Evolutionary conservation across 2,888 invertebrate species (phyloP).

Genomic region (Metacarcinus magister): DNA sequence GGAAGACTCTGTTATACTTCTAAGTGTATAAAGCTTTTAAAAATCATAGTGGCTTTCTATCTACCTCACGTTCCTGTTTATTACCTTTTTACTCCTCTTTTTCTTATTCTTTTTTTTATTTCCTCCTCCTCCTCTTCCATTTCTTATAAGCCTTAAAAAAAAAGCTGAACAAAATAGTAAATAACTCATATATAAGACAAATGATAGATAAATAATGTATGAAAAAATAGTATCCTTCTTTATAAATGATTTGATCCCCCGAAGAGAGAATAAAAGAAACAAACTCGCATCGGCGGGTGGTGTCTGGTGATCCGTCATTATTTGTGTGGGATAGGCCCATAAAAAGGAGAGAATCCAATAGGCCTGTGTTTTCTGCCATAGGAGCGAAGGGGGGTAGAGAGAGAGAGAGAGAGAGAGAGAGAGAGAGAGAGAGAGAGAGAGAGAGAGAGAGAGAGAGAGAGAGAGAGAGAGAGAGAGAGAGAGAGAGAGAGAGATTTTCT

Average conservation of each 20-base stretch:
- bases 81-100: not conserved
- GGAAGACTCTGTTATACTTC: not conserved
- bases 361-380: not conserved
- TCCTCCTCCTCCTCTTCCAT: not conserved
- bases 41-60: too few relatives aligned
- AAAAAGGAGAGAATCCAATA: not conserved
- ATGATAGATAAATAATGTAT: not conserved
- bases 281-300: not conserved
- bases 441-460: not conserved
- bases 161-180: not conserved
- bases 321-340: not conserved
- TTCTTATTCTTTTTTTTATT: not conserved
- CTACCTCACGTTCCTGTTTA: not conserved
- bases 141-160: not conserved
- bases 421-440: not conserved
- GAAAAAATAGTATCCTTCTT: not conserved
- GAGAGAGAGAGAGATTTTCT: not conserved
- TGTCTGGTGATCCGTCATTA: slow-evolving; percentile 30
- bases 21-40: too few relatives aligned
- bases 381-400: not conserved
- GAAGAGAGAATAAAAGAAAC: slow-evolving; percentile 23
- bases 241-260: not conserved
- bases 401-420: not conserved
- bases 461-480: not conserved
- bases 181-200: not conserved